These are phyloP conservation scores for Amiota minor DNA, from an alignment of 2,888 invertebrate genomes.

Conservation along the genomic window DNA sequence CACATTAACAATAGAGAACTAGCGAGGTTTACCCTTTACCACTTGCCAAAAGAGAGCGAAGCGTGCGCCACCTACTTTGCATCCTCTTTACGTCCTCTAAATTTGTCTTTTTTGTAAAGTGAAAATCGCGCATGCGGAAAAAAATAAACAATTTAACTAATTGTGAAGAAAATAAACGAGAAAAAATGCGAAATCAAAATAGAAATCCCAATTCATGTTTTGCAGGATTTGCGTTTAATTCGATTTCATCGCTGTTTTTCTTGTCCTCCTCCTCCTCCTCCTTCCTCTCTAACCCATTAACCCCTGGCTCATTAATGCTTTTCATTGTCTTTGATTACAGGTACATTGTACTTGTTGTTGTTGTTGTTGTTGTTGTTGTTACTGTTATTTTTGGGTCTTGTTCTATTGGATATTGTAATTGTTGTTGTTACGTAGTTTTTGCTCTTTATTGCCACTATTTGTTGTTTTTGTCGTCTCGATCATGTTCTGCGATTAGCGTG, in stretches of 20 bases:
- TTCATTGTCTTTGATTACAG: constrained; percentile 50
- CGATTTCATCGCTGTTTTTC: constrained; percentile 51
- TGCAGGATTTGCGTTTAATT: background rate
- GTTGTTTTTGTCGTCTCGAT: constrained; percentile 63
- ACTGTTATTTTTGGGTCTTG: constrained; percentile 42
- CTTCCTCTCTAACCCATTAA: no score
- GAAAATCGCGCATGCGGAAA: constrained; percentile 41
- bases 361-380: constrained; percentile 32
- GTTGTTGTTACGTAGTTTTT: constrained; percentile 43
- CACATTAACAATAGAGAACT: background rate
- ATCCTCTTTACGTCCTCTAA: background rate
- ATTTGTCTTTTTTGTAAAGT: constrained; percentile 42
- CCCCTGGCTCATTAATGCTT: constrained; percentile 34
- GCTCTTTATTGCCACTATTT: constrained; percentile 46
- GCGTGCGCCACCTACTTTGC: constrained; percentile 23
- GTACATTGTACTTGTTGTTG: constrained; percentile 45
- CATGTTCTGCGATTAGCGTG: constrained; percentile 62
- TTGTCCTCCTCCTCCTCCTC: background rate
- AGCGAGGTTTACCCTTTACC: background rate
- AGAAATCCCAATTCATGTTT: constrained; percentile 14
- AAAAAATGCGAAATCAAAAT: background rate
- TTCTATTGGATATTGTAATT: constrained; percentile 10
- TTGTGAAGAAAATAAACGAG: constrained; percentile 48
- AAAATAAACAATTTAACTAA: constrained; percentile 58
- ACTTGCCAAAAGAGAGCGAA: background rate